Evolutionary conservation across 2,113 vertebrate genomes (phyloP).

Genomic region (Dendropsophus ebraccatus): DNA sequence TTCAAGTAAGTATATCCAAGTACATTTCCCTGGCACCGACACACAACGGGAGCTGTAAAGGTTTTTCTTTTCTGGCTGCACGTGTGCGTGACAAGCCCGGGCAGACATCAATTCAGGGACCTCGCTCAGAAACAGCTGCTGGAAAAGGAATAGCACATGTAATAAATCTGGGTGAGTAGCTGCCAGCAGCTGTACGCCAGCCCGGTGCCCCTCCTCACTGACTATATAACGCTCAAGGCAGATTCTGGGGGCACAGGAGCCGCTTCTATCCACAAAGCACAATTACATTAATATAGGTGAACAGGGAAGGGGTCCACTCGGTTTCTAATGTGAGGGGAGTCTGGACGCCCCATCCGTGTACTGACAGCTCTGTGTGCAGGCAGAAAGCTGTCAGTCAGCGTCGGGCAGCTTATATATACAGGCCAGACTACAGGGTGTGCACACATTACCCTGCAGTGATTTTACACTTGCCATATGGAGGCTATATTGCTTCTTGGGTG

Average conservation of each 20-base stretch:
- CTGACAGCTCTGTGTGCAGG: too few species aligned
- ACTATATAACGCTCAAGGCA: conserved; percentile 9
- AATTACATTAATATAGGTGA: background rate
- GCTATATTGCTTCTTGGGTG: conserved; percentile 42
- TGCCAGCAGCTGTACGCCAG: conserved; percentile 26
- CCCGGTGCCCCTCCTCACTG: conserved; percentile 6
- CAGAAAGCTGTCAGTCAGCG: too few species aligned
- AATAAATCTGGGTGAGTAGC: background rate
- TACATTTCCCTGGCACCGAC: conserved; percentile 43
- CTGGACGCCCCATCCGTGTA: too few species aligned
- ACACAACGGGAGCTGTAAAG: conserved; percentile 29
- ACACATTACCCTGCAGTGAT: background rate
- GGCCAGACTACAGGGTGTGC: too few species aligned
- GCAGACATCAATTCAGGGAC: conserved; percentile 45
- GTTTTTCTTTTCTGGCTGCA: conserved; percentile 24
- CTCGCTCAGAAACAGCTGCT: conserved; percentile 53
- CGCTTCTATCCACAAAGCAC: background rate
- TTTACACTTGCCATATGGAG: background rate
- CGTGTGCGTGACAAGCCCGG: conserved; percentile 49
- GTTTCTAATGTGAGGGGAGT: too few species aligned
- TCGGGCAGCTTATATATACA: too few species aligned
- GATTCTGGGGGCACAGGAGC: background rate
- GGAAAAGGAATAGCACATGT: conserved; percentile 28
- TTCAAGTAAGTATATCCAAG: conserved; percentile 51
- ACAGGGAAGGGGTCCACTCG: too few species aligned